Base-by-base conservation (phyloP, 2,797 vertebrate species). In the Alexandromys oeconomus region DNA sequence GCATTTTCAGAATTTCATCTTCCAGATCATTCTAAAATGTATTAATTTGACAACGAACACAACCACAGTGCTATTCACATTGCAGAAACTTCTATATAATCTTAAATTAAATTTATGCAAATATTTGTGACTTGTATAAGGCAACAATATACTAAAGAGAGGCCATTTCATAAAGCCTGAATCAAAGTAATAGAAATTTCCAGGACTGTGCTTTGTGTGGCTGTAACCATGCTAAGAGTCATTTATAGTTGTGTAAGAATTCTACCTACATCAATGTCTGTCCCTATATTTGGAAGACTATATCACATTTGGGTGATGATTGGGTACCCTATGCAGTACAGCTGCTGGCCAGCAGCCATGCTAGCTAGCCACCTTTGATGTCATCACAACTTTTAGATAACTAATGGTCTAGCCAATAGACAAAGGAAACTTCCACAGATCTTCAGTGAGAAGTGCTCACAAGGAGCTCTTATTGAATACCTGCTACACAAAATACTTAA, bases 271-370 rank as follows among this genome's bases (percentile, higher is more conserved):
- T 29, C 29, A 15, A 23, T 11, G 6, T 34, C 31, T 87, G 14
- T 21, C 37, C 37, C 27, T 54, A 9, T 19, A 9, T 11, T 57
- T 0, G 77, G 69, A 82, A 65, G 37, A 67, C 15, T 46, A 40
- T 17, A 29, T 21, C 29, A 37, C 1, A n/a, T 7, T 4, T 59
- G 4, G 34, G 51, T 37, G 5, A 43, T 43, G 4, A 71, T 5
- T 40, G 23, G 4, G 2, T 4, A 61, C 13, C 15, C 6, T 11
- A 13, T 0, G 4, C 25, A 57, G 25, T 11, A 8, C 21, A 59
- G 1, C 21, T 79, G 54, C 21, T 25, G 48, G 34, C 4, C 40
- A 57, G 13, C 15, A 69, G 29, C 3, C 17, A 23, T 7, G 13
- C 0, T 13, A 37, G 6, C 23, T 54, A 71, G 13, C 4, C 25